A percentile compares a stretch with the other conserved stretches of the same genome.
phyloP scores from a whole-genome alignment of 2,797 vertebrate species.

The Acomys russatus region DNA sequence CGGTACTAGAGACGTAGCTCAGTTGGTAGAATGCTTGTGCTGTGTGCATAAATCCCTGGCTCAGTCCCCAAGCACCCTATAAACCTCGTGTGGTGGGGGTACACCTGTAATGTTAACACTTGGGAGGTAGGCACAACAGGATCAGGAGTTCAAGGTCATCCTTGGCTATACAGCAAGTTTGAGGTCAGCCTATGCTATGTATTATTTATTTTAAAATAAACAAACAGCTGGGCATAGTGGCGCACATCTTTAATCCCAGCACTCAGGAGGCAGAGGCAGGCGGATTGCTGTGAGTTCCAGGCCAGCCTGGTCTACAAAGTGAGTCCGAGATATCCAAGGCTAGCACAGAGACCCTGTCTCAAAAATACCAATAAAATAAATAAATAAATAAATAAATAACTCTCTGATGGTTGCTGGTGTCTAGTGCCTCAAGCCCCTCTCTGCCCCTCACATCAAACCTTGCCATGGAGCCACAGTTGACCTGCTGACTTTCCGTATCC shows the following conservation, averaged over 20 bases:
- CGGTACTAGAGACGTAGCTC: background rate
- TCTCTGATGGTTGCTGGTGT: background rate
- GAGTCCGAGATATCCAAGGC: too few relatives aligned
- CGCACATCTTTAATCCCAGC: too few relatives aligned
- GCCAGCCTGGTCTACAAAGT: too few relatives aligned
- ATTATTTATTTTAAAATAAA: background rate
- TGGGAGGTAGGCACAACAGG: background rate
- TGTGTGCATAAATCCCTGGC: background rate
- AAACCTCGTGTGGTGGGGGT: too few relatives aligned
- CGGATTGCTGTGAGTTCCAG: too few relatives aligned
- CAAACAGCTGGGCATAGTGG: too few relatives aligned
- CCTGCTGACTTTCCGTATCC: background rate
- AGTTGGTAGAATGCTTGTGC: background rate
- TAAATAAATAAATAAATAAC: background rate
- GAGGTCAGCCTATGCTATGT: background rate
- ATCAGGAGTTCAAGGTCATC: background rate
- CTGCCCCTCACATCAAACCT: background rate
- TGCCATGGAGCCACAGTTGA: background rate
- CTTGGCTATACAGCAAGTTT: background rate
- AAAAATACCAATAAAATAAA: too few relatives aligned
- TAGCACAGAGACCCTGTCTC: too few relatives aligned
- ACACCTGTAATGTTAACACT: background rate
- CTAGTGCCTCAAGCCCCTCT: accelerated
- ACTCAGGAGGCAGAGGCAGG: too few relatives aligned
- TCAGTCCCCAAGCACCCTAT: background rate